These are phyloP conservation scores for Antheraea pernyi DNA, from an alignment of 1,140 invertebrate species.

Conservation along the genomic window DNA sequence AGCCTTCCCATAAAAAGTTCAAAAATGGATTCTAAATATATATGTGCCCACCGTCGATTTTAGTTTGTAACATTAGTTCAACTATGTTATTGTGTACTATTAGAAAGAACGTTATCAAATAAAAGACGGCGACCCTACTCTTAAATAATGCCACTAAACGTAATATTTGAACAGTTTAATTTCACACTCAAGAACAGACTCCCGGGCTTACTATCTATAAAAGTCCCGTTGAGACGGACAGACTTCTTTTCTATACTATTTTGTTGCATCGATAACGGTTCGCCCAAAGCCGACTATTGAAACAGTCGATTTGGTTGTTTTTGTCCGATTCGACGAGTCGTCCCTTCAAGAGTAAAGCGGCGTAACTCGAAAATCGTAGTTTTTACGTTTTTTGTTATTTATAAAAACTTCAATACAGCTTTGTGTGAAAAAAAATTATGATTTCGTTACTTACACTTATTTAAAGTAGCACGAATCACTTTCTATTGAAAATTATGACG, in stretches of 20 bases:
- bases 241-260: neutral
- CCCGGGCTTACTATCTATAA: neutral
- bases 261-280: neutral
- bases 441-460: too few relatives aligned
- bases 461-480: too few relatives aligned
- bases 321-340: neutral
- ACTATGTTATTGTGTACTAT: too few relatives aligned
- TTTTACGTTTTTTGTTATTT: too few relatives aligned
- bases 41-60: too few relatives aligned
- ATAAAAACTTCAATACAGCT: too few relatives aligned
- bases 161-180: constrained; percentile 2
- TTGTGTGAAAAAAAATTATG: too few relatives aligned
- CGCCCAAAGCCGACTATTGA: neutral
- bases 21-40: too few relatives aligned
- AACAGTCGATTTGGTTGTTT: neutral
- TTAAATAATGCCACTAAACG: neutral
- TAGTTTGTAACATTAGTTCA: too few relatives aligned
- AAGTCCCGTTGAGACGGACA: neutral
- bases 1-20: too few relatives aligned
- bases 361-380: neutral
- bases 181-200: neutral
- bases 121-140: neutral
- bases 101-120: too few relatives aligned
- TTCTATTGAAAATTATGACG: too few relatives aligned
- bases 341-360: neutral